These are phyloP conservation scores for Calidris pugnax DNA, from an alignment of 2,113 vertebrate species.

Conservation along the genomic window DNA sequence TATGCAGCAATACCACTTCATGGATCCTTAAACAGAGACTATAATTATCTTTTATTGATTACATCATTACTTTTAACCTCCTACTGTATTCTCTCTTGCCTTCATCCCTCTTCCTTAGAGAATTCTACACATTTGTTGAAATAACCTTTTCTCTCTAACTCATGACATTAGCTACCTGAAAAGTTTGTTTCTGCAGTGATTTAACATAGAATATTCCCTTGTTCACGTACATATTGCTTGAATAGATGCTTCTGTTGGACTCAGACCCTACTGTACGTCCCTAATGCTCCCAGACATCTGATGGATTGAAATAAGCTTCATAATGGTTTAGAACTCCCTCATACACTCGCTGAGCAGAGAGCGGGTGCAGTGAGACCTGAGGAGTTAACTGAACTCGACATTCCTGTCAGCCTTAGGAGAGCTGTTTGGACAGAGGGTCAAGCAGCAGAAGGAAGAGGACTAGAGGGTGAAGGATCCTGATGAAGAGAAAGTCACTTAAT, in stretches of 20 bases:
- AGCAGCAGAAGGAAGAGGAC: not conserved
- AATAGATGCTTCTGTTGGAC: not conserved
- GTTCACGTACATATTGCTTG: not conserved
- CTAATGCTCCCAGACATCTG: not conserved
- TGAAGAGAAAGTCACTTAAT: not conserved
- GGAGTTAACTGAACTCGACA: not conserved
- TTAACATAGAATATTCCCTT: not conserved
- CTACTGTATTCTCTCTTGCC: not conserved
- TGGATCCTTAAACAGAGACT: not conserved
- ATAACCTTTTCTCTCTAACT: not conserved
- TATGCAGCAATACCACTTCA: not conserved
- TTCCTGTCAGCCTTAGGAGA: not conserved
- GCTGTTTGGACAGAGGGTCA: not conserved
- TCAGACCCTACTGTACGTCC: not conserved
- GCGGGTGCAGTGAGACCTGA: not conserved
- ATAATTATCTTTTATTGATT: not conserved
- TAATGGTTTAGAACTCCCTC: not conserved
- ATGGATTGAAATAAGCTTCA: not conserved
- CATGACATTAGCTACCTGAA: not conserved
- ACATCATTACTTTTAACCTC: not conserved
- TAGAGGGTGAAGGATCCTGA: not conserved
- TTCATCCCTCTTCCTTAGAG: not conserved
- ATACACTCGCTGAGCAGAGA: not conserved
- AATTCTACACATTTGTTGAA: not conserved
- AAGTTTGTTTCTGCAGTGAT: not conserved